These are phyloP conservation scores for Lepilemur ruficaudatus DNA, from an alignment of 2,797 vertebrate genomes.

Conservation along the genomic window DNA sequence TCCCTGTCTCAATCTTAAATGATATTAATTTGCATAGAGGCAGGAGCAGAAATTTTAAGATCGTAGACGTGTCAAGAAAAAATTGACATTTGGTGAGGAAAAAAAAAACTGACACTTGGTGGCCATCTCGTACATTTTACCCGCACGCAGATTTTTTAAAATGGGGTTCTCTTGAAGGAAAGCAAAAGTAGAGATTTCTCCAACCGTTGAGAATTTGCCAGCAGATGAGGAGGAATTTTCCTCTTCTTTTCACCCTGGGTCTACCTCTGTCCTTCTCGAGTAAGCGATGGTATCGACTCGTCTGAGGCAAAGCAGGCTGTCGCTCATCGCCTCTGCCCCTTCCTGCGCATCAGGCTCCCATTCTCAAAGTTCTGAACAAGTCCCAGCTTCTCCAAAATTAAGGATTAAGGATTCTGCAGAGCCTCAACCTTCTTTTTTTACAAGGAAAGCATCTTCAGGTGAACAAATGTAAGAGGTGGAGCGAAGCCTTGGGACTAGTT, in stretches of 20 bases:
- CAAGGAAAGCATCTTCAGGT: slow-evolving; percentile 65
- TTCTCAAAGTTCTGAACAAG: slow-evolving; percentile 28
- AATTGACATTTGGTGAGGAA: not conserved
- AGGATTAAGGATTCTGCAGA: slow-evolving; percentile 61
- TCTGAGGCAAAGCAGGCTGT: not conserved
- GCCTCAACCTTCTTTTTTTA: not conserved
- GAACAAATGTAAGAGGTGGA: slow-evolving; percentile 39
- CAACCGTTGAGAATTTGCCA: not conserved
- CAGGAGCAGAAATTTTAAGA: not conserved
- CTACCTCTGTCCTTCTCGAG: not conserved
- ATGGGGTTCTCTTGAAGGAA: not conserved
- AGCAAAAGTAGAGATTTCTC: not conserved
- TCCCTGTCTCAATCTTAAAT: not conserved
- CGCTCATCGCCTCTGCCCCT: fast-evolving
- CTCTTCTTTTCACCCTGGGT: not conserved
- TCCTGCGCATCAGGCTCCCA: not conserved
- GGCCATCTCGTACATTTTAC: not conserved
- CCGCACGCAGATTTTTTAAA: fast-evolving
- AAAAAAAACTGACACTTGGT: not conserved
- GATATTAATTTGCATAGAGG: not conserved
- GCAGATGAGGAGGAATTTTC: not conserved
- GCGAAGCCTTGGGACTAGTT: not conserved
- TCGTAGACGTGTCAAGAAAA: not conserved
- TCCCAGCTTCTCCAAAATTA: slow-evolving; percentile 52
- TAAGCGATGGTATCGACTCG: not conserved